Conservation (phyloP, 2,113 vertebrate species). For the Sialia sialis region DNA sequence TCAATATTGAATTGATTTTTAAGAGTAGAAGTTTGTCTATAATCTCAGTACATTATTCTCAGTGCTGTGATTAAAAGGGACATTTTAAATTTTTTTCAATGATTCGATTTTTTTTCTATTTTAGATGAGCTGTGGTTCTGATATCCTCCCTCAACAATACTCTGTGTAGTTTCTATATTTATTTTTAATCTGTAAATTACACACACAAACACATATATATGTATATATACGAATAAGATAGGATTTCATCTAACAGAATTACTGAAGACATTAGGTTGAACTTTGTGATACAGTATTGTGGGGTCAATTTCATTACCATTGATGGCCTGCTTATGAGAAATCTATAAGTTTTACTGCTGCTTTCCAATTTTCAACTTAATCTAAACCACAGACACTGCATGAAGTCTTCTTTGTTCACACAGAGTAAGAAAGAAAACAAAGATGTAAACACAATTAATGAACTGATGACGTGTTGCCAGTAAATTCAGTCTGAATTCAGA, state of each 20-base stretch:
- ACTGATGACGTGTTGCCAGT: not conserved
- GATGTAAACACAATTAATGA: slow-evolving; percentile 47
- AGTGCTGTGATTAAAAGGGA: not conserved
- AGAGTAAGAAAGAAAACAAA: slow-evolving; percentile 24
- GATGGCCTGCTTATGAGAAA: slow-evolving; percentile 52
- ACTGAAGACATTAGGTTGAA: slow-evolving; percentile 47
- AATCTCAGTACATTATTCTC: not conserved
- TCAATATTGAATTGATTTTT: slow-evolving; percentile 27
- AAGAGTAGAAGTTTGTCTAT: slow-evolving; percentile 4
- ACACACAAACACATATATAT: not conserved
- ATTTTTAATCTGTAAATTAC: slow-evolving; percentile 17
- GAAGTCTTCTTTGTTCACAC: slow-evolving; percentile 1
- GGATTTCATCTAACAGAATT: slow-evolving; percentile 37
- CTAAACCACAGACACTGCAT: slow-evolving; percentile 11
- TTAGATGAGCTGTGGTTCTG: not conserved
- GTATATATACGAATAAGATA: not conserved
- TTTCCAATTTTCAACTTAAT: slow-evolving; percentile 48
- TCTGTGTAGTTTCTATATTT: not conserved
- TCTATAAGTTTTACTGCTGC: slow-evolving; percentile 46
- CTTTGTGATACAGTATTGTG: slow-evolving; percentile 27
- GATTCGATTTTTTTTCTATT: not conserved
- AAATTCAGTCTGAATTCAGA: not conserved
- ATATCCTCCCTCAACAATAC: not conserved
- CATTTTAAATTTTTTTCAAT: not conserved
- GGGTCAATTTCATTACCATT: slow-evolving; percentile 46